Conservation (phyloP, 2,797 vertebrate species). For the Sebastes goodei region DNA sequence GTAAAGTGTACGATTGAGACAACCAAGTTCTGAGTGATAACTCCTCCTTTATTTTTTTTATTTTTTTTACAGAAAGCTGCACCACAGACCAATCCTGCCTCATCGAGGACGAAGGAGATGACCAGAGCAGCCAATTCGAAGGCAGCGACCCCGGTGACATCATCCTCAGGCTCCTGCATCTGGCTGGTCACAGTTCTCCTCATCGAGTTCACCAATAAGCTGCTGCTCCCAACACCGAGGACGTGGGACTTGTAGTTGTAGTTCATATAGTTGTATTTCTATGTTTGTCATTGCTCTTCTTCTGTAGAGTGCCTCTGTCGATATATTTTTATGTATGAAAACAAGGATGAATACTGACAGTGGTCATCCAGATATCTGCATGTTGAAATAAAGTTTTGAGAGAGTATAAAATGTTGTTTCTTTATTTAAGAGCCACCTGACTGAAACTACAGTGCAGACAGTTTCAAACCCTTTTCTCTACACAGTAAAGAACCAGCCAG, state of each 20-base stretch:
- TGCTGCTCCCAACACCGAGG: background rate
- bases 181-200: slow-evolving; percentile 66
- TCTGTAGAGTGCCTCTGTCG: slow-evolving; percentile 70
- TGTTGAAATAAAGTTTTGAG: slow-evolving; percentile 79
- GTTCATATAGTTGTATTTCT: slow-evolving; percentile 45
- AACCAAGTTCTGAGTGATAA: background rate
- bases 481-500: slow-evolving; percentile 17
- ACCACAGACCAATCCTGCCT: slow-evolving; percentile 74
- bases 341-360: slow-evolving; percentile 48
- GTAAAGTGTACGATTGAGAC: background rate
- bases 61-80: slow-evolving; percentile 58
- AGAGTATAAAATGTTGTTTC: slow-evolving; percentile 26
- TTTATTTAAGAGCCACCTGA: background rate
- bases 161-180: slow-evolving; percentile 77
- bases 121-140: slow-evolving; percentile 62
- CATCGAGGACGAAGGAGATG: slow-evolving; percentile 68
- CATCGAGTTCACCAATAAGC: slow-evolving; percentile 76
- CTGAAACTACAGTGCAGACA: background rate
- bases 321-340: slow-evolving; percentile 75
- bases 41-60: background rate
- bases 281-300: slow-evolving; percentile 42
- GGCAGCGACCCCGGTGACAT: slow-evolving; percentile 68
- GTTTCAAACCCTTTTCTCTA: background rate
- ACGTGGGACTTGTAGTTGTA: slow-evolving; percentile 47
- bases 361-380: slow-evolving; percentile 64